Conservation (phyloP, 2,113 vertebrate genomes). For the Calyptommatus sinebrachiatus region DNA sequence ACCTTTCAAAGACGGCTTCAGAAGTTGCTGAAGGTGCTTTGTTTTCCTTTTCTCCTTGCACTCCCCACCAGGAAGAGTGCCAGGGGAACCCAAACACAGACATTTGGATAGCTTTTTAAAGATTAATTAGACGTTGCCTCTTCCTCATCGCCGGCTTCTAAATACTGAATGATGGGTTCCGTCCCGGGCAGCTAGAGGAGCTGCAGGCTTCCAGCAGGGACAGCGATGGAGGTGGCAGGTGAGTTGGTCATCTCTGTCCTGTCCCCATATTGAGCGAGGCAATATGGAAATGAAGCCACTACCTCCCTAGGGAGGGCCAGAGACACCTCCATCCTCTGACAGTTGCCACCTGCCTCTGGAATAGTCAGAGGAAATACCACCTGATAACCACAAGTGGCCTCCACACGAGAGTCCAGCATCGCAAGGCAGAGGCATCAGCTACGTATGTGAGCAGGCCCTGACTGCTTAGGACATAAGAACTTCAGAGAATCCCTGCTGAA, state of each 20-base stretch:
- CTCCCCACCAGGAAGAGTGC: not conserved
- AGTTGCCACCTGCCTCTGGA: not conserved
- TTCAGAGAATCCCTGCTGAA: no score
- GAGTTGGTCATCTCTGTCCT: not conserved
- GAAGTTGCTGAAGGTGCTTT: constrained; percentile 18
- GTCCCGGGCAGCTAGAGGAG: not conserved
- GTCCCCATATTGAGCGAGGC: not conserved
- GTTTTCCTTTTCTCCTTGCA: constrained; percentile 3
- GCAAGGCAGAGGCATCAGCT: not conserved
- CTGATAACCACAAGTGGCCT: constrained; percentile 1
- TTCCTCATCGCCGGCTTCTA: not conserved
- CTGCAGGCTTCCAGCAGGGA: not conserved
- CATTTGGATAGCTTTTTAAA: not conserved
- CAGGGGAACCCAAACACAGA: constrained; percentile 10
- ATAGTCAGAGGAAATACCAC: constrained; percentile 17
- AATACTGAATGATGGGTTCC: constrained; percentile 1
- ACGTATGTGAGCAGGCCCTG: no score
- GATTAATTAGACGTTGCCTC: constrained; percentile 13
- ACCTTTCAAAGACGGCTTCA: constrained; percentile 29
- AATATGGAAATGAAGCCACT: not conserved
- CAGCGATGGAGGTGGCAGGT: not conserved
- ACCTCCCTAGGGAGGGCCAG: not conserved
- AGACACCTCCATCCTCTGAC: not conserved
- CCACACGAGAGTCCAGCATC: not conserved
- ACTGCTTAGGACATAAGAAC: no score